Evolutionary conservation across 1,140 invertebrate species (phyloP).

Genomic region (Drosophila obscura): DNA sequence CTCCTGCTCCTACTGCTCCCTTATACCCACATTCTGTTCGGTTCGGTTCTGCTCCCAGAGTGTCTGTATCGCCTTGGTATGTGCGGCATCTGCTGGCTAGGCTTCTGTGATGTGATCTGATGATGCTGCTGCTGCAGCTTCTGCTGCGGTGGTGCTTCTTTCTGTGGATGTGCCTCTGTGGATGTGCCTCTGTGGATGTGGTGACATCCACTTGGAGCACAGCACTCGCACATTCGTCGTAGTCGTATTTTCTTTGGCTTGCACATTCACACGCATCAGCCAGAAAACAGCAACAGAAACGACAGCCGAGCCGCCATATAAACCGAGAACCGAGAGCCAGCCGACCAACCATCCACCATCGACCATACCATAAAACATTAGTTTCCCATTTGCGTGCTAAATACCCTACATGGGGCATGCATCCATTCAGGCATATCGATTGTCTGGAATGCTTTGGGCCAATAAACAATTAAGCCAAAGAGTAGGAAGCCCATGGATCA

Average conservation of each 20-base stretch:
- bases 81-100: slow-evolving; percentile 78
- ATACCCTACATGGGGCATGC: slow-evolving; percentile 60
- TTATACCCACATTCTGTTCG: background rate
- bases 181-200: slow-evolving; percentile 57
- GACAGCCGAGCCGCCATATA: slow-evolving; percentile 22
- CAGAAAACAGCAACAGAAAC: slow-evolving; percentile 44
- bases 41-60: slow-evolving; percentile 59
- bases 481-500: too few species aligned
- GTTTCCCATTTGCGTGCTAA: slow-evolving; percentile 81
- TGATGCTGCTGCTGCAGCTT: slow-evolving; percentile 37
- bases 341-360: slow-evolving; percentile 54
- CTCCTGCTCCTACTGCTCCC: background rate
- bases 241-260: slow-evolving; percentile 61
- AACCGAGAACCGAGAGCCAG: slow-evolving; percentile 8
- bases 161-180: slow-evolving; percentile 22
- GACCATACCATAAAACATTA: slow-evolving; percentile 77
- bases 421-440: slow-evolving; percentile 38
- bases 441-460: background rate
- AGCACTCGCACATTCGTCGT: slow-evolving; percentile 68
- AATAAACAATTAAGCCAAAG: too few species aligned
- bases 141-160: slow-evolving; percentile 2
- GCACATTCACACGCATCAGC: slow-evolving; percentile 73
- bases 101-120: slow-evolving; percentile 77
- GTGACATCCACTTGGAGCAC: slow-evolving; percentile 74
- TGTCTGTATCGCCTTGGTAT: slow-evolving; percentile 80